phyloP scores from a whole-genome alignment of 1,140 invertebrate genomes.

The Euwallacea similis region DNA sequence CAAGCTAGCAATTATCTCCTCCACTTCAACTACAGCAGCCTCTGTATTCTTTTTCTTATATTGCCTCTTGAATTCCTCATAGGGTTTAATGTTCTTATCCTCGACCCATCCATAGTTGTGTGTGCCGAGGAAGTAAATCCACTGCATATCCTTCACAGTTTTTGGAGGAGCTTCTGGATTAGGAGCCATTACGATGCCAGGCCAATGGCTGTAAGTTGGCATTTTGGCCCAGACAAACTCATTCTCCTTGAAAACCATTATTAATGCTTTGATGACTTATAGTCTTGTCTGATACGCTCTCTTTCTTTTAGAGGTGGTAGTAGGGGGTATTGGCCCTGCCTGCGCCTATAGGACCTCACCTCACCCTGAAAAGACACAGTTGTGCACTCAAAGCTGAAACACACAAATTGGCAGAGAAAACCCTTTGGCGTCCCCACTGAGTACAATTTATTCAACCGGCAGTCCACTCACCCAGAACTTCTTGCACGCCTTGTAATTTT shows the following conservation, averaged over 20 bases:
- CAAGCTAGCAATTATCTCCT: slow-evolving; percentile 67
- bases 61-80: slow-evolving; percentile 79
- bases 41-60: slow-evolving; percentile 78
- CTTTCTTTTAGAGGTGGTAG: slow-evolving; percentile 58
- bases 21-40: slow-evolving; percentile 79
- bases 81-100: slow-evolving; percentile 80
- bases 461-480: slow-evolving; percentile 49
- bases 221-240: slow-evolving; percentile 41
- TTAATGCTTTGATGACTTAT: slow-evolving; percentile 39
- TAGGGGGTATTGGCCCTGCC: slow-evolving; percentile 56
- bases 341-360: slow-evolving; percentile 50
- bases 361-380: slow-evolving; percentile 23
- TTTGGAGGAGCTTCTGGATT: slow-evolving; percentile 59
- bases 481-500: slow-evolving; percentile 66
- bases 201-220: slow-evolving; percentile 79
- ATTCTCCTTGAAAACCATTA: slow-evolving; percentile 24
- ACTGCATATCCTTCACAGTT: slow-evolving; percentile 72
- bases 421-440: neutral
- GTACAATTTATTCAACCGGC: slow-evolving; percentile 23
- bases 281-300: slow-evolving; percentile 57
- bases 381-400: too few relatives aligned
- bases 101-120: slow-evolving; percentile 95
- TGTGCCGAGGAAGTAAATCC: slow-evolving; percentile 92
- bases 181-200: slow-evolving; percentile 78
- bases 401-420: slow-evolving; percentile 1